Conservation (phyloP, 2,113 vertebrate genomes). For the Montifringilla adamsi region DNA sequence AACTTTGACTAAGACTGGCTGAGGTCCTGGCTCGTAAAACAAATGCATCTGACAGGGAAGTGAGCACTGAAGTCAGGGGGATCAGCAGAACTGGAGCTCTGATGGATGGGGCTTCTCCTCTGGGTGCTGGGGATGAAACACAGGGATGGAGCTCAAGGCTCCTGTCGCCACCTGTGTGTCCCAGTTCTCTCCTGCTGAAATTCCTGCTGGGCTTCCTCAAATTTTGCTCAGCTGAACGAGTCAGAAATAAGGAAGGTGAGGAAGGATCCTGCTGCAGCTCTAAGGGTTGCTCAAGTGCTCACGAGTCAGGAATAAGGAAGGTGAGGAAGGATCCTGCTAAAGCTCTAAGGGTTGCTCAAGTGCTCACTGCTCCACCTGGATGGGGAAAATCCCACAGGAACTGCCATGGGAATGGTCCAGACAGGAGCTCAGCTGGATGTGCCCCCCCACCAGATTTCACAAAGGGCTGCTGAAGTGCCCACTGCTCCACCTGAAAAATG, state of each 20-base stretch:
- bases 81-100: not conserved
- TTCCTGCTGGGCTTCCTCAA: not conserved
- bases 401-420: accelerated
- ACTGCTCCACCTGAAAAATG: accelerated
- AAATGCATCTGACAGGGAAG: slow-evolving; percentile 51
- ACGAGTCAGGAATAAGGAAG: accelerated
- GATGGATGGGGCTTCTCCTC: not conserved
- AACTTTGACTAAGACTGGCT: slow-evolving; percentile 41
- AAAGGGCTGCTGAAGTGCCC: accelerated
- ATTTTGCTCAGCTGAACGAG: not conserved
- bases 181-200: accelerated
- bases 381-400: not conserved
- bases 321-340: not conserved
- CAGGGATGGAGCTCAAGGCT: accelerated
- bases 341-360: not conserved
- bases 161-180: accelerated
- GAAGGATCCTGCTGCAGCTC: not conserved
- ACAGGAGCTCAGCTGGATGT: not conserved
- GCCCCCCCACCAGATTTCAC: accelerated
- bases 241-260: not conserved
- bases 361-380: not conserved
- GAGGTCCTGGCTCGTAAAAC: slow-evolving; percentile 37
- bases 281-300: not conserved
- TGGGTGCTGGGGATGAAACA: not conserved
- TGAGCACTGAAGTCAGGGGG: not conserved